A percentile compares a stretch with the other conserved stretches of the same genome.
phyloP scores from a whole-genome alignment of 2,113 vertebrate genomes.

The Typhlomys cinereus region DNA sequence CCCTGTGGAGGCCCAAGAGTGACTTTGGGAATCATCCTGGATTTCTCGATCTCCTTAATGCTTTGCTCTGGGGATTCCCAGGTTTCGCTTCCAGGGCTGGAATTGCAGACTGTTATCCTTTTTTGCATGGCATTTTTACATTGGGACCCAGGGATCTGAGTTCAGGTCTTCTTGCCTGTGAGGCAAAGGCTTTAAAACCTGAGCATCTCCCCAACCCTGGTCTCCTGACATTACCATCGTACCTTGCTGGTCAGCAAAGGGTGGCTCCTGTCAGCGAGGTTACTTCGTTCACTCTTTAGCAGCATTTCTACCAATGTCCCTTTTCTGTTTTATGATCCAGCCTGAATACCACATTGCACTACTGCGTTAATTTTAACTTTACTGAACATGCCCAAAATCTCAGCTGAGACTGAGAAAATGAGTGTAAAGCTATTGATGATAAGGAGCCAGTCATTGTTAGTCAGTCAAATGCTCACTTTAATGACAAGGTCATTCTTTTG shows the following conservation, averaged over 20 bases:
- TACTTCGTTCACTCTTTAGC: neutral
- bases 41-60: too few relatives aligned
- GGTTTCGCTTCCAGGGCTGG: too few relatives aligned
- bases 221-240: neutral
- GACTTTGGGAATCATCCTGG: too few relatives aligned
- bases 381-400: neutral
- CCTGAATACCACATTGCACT: neutral
- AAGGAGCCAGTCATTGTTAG: neutral
- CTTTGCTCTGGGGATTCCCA: too few relatives aligned
- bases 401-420: neutral
- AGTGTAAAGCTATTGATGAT: neutral
- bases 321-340: neutral
- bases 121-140: too few relatives aligned
- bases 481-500: neutral
- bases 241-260: neutral
- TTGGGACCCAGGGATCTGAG: too few relatives aligned
- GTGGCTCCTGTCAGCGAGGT: rapidly evolving
- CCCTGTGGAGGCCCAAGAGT: too few relatives aligned
- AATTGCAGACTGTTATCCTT: too few relatives aligned
- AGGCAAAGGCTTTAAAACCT: too few relatives aligned
- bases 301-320: neutral
- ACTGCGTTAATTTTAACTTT: neutral
- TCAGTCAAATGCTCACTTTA: neutral
- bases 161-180: too few relatives aligned
- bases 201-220: too few relatives aligned